Evolutionary conservation across 2,797 vertebrate species (phyloP).

Genomic region (Gobio occitaniae): DNA sequence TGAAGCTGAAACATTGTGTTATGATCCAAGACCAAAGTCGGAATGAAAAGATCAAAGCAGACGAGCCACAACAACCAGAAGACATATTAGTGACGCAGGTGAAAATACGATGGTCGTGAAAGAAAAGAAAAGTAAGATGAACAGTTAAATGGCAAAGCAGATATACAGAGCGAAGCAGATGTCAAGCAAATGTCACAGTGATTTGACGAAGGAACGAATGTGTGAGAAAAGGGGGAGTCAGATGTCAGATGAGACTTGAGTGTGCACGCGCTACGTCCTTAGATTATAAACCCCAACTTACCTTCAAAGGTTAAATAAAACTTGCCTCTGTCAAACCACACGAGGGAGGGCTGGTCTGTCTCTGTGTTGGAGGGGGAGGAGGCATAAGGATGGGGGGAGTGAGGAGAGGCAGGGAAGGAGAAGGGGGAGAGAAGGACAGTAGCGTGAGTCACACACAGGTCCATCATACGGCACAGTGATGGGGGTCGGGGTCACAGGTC

Average conservation of each 20-base stretch:
- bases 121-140: conserved; percentile 67
- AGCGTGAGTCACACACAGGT: conserved; percentile 87
- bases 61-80: conserved; percentile 21
- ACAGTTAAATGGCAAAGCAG: conserved; percentile 46
- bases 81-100: conserved; percentile 65
- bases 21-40: conserved; percentile 65
- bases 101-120: conserved; percentile 55
- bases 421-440: conserved; percentile 93
- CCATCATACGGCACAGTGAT: conserved; percentile 71
- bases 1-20: conserved; percentile 60
- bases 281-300: conserved; percentile 84
- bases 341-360: conserved; percentile 99
- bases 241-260: conserved; percentile 63
- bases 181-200: conserved; percentile 58
- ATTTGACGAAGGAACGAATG: conserved; percentile 68
- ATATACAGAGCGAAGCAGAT: conserved; percentile 46
- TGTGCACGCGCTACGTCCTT: conserved; percentile 70
- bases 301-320: conserved; percentile 99
- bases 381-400: conserved; percentile 78
- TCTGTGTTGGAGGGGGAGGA: conserved; percentile 90
- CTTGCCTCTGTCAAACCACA: conserved; percentile 99
- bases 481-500: conserved; percentile 66
- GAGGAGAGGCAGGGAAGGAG: conserved; percentile 68
- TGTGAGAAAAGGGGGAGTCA: conserved; percentile 48
- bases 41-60: conserved; percentile 39